Evolutionary conservation across 2,888 invertebrate species (phyloP), one percentile per base, ranked within the genome.

Genomic region (Morpho deidamia): DNA sequence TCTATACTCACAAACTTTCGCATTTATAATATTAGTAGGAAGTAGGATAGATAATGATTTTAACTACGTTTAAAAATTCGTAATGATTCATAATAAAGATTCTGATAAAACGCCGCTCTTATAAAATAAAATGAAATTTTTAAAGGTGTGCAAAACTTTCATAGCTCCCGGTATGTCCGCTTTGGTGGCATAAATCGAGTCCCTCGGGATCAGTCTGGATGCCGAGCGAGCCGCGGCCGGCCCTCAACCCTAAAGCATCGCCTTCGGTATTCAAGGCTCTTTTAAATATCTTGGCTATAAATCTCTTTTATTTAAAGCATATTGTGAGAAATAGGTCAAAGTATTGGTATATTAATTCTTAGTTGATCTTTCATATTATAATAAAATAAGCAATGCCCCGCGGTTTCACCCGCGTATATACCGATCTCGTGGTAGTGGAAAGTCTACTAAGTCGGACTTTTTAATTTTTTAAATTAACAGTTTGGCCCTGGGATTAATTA

Each of bases 181-280:
- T 60, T 60, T 64, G 59, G 56, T 59, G 60, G 62, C 64, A 69
- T 68, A 67, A 61, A 64, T 62, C 49, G 60, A 59, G 54, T 62
- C 60, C 60, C 63, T 11, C 23, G 39, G 32, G 39, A 39, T 1
- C 65, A 53, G 53, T 58, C 62, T 55, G 64, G 60, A 72, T 76
- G 66, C 71, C 66, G 14, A 49, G 58, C 53, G 58, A 60, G 56
- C 67, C 61, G 61, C 60, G 55, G 57, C 61, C 70, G 32, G 23
- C 11, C 38, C 39, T 67, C 68, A 53, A 55, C 55, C 70, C 69
- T 71, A 67, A 69, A 66, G 70, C 61, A 63, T 59, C 55, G 48
- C 14, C 40, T n/a, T 38, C 45, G 49, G 41, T 44, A 54, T 54
- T 51, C 46, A 32, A 38, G 34, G 35, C 40, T 50, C 47, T 51